Evolutionary conservation across 2,113 vertebrate genomes (phyloP), one percentile per base, ranked within the genome.

Genomic region (Scopus umbretta): DNA sequence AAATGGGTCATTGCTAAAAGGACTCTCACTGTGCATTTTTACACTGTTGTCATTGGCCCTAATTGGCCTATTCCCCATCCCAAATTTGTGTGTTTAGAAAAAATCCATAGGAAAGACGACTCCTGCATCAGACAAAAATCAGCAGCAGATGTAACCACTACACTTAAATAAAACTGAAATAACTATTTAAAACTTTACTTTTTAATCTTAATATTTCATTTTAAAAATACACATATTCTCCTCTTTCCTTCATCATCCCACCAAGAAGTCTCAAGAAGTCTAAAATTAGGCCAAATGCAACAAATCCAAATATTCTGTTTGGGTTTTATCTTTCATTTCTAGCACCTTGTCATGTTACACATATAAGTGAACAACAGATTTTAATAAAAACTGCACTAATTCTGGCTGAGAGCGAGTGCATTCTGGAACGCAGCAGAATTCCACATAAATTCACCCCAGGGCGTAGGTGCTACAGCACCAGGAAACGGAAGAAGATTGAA

Each of bases 401-500:
- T 91, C 47, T 93, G 53, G 75, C 14, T 29, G 73, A 91, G 71
- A 74, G 85, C 30, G 36, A 59, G 36, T 7, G 2, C 66, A 36
- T 42, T 65, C 59, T 91, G 84, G 72, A 95, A 90, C 19, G 4
- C 27, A 78, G 56, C 70, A 78, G 70, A 66, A 79, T 32, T 55
- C 83, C 80, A 85, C 59, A 80, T 92, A 95, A 97, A 96, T 52
- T 53, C 68, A 97, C 67, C 80, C 80, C 86, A 89, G 95, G 90
- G 82, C 73, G 88, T 86, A 94, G 96, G 94, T 88, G 68, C 96
- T 93, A 63, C 96, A 95, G 92, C 68, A 90, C 76, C 94, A 96
- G 88, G 96, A 97, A 96, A 95, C 7, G 78, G 78, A 97, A 95
- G 52, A 88, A 86, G 89, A 97, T 47, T 94, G 74, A 91, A 95